Evolutionary conservation across 2,888 invertebrate species (phyloP).

Genomic region (Listrodromus nycthemerus): DNA sequence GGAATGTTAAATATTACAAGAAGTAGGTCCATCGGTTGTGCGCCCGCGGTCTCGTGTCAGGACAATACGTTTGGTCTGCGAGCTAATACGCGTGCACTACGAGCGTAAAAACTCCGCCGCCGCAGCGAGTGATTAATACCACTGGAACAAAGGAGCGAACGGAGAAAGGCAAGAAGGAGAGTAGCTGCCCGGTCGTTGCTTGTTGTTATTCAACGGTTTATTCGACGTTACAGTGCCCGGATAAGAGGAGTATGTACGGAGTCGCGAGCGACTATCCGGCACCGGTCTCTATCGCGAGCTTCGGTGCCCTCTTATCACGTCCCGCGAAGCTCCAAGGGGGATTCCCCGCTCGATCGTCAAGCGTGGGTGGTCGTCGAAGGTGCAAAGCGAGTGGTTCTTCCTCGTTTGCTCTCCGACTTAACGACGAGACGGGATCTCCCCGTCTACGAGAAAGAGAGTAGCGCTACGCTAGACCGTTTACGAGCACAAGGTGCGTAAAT

Average conservation of each 20-base stretch:
- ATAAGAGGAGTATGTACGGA: slow-evolving; percentile 29
- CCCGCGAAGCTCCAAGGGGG: slow-evolving; percentile 32
- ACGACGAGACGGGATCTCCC: background rate
- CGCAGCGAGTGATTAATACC: slow-evolving; percentile 73
- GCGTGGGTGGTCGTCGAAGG: slow-evolving; percentile 60
- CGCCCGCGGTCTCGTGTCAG: slow-evolving; percentile 29
- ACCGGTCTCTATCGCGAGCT: slow-evolving; percentile 25
- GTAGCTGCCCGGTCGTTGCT: slow-evolving; percentile 26
- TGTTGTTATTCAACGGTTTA: slow-evolving; percentile 69
- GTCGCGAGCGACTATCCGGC: slow-evolving; percentile 28
- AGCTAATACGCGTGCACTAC: slow-evolving; percentile 24
- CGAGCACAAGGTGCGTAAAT: slow-evolving; percentile 2
- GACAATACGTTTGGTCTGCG: slow-evolving; percentile 18
- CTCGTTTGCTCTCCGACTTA: slow-evolving; percentile 31
- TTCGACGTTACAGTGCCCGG: slow-evolving; percentile 41
- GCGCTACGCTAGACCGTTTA: slow-evolving; percentile 8
- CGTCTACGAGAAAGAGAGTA: background rate
- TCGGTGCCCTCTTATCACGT: slow-evolving; percentile 45
- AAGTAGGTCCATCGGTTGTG: slow-evolving; percentile 15
- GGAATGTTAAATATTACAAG: slow-evolving; percentile 16
- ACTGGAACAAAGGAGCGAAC: slow-evolving; percentile 72
- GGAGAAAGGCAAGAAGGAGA: slow-evolving; percentile 70
- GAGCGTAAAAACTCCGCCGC: slow-evolving; percentile 45
- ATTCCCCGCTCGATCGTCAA: slow-evolving; percentile 18
- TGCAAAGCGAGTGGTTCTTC: slow-evolving; percentile 43